Base-by-base conservation (phyloP, 2,797 vertebrate species). In the Amblyraja radiata region DNA sequence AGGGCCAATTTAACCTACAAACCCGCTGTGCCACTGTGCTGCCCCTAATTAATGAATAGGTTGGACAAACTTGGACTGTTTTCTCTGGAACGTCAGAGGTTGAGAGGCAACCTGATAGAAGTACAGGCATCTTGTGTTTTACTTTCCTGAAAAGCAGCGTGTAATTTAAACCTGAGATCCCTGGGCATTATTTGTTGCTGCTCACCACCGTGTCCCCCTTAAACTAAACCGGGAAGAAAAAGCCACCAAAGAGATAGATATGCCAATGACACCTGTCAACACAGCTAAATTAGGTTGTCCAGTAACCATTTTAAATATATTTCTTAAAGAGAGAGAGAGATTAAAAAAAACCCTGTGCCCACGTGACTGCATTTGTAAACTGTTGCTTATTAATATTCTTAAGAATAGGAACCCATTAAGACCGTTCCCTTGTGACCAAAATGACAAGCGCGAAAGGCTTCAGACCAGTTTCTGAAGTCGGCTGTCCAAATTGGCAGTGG, bases 201-300 rank as follows among this genome's bases (percentile, higher is more conserved):
- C 5, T 54, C 46, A 54, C 46, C 46, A 54, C 5, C 5, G 46
- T 54, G 46, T 46, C 46, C 5, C 46, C 46, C 5, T 54, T 6
- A 74, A 74, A 74, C 46, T 54, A 54, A 54, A 54, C 46, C 46
- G 46, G 46, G 46, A 54, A 54, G 46, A 54, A 18, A 91, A 90
- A 39, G 23, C 13, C 14, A 92, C 21, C 39, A 74, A 58, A 76
- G 61, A 23, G 6, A 46, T 18, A 90, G 5, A 14, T 25, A 92
- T 92, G 39, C 6, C 90, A 76, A 76, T 92, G 90, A 92, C 90
- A 92, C 90, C 90, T 92, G 90, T n/a, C 90, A 92, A 92, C 39
- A 54, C 68, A 76, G 36, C 90, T n/a, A 58, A 92, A 23, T 58
- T 28, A 76, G 71, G 21, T 76, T 92, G 73, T 76, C 71, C 73